A percentile compares a stretch with the other conserved stretches of the same genome.
phyloP scores from a whole-genome alignment of 2,113 vertebrate species.

The Esox niger region DNA sequence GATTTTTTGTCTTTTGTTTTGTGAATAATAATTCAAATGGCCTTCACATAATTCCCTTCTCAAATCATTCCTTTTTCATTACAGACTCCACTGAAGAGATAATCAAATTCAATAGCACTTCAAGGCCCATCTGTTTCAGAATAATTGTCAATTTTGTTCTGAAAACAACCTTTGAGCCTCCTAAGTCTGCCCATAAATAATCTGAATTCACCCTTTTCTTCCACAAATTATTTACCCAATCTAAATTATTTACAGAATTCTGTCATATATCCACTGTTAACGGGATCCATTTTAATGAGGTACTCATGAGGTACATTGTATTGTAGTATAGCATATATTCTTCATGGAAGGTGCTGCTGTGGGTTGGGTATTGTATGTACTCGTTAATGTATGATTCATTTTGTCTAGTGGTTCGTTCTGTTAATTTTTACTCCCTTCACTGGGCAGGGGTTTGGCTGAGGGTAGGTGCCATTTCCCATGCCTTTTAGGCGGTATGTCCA shows the following conservation, averaged over 20 bases:
- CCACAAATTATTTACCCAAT: slow-evolving; percentile 12
- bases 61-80: slow-evolving; percentile 45
- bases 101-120: slow-evolving; percentile 58
- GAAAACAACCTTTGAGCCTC: slow-evolving; percentile 12
- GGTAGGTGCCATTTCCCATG: slow-evolving; percentile 44
- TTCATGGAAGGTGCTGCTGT: slow-evolving; percentile 5
- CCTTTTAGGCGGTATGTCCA: slow-evolving; percentile 37
- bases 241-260: not conserved
- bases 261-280: slow-evolving; percentile 35
- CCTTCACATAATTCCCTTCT: slow-evolving; percentile 40
- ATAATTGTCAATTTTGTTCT: slow-evolving; percentile 44
- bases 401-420: slow-evolving; percentile 32
- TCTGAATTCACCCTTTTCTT: slow-evolving; percentile 39
- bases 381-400: slow-evolving; percentile 40
- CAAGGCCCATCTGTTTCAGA: slow-evolving; percentile 56
- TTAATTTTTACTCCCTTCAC: slow-evolving; percentile 48
- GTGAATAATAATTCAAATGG: slow-evolving; percentile 50
- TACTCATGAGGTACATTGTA: too few relatives aligned
- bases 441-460: slow-evolving; percentile 48
- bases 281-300: too few relatives aligned
- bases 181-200: slow-evolving; percentile 36
- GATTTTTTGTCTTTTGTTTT: slow-evolving; percentile 22
- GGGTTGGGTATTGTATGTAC: slow-evolving; percentile 9
- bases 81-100: slow-evolving; percentile 40
- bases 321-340: too few relatives aligned